Conservation (phyloP, 2,888 invertebrate genomes). For the Pachliopta kotzebuea region DNA sequence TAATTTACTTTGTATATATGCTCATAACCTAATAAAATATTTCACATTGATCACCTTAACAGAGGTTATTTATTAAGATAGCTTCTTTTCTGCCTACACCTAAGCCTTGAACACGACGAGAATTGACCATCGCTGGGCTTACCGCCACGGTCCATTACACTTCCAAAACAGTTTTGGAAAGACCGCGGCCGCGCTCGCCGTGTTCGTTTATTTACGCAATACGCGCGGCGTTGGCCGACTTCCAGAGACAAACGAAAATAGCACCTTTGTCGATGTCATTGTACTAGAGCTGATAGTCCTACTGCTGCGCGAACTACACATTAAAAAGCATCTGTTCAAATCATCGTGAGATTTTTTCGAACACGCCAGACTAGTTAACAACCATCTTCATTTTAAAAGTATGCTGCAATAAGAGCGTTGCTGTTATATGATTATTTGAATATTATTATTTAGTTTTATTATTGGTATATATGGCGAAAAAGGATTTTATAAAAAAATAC, state of each 20-base stretch:
- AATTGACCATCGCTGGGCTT: slow-evolving; percentile 19
- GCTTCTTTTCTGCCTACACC: not conserved
- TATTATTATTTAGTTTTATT: too few relatives aligned
- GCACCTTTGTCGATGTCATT: slow-evolving; percentile 74
- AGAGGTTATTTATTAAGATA: not conserved
- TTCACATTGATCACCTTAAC: not conserved
- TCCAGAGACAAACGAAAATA: slow-evolving; percentile 74
- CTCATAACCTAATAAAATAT: not conserved
- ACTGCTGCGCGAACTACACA: slow-evolving; percentile 34
- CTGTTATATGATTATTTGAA: too few relatives aligned
- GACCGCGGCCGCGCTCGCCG: slow-evolving; percentile 60
- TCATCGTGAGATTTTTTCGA: not conserved
- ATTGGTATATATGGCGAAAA: too few relatives aligned
- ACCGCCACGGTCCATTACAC: slow-evolving; percentile 57
- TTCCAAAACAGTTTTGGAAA: slow-evolving; percentile 54
- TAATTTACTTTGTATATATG: not conserved
- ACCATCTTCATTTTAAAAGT: too few relatives aligned
- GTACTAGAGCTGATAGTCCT: slow-evolving; percentile 65
- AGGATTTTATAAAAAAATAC: too few relatives aligned
- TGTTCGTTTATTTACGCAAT: slow-evolving; percentile 71
- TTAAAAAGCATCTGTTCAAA: not conserved
- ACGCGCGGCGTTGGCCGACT: slow-evolving; percentile 63
- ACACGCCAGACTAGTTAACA: too few relatives aligned
- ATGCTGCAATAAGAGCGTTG: too few relatives aligned
- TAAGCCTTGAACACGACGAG: not conserved